Base-by-base conservation (phyloP, 2,797 vertebrate species). In the Echiichthys vipera region DNA sequence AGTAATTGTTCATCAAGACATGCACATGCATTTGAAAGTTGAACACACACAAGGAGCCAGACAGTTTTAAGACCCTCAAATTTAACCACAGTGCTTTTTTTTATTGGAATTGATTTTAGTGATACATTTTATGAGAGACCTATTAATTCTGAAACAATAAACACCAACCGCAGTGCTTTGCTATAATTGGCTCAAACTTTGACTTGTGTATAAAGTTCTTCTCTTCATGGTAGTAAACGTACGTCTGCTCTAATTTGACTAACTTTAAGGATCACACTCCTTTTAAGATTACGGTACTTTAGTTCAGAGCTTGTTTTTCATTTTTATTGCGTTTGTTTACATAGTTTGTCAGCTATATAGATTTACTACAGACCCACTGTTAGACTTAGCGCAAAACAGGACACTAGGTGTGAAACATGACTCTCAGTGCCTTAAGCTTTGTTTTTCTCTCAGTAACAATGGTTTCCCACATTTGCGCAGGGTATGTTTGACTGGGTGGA, bases 401-500 rank as follows among this genome's bases (percentile, higher is more conserved):
- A 80, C 46, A 63, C 51, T 58, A 25, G 39, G 47, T 71, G 69
- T 78, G 84, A 84, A 93, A 91, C 57, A 10, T 24, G 79, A 91
- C 72, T 65, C 82, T 20, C n/a, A 70, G 51, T 72, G 29, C 56
- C 25, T 69, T 27, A 45, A 55, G 51, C 66, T 56, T 86, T 89
- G 74, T 84, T 71, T n/a, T 85, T 84, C 73, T 77, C 22, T 22
- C n/a, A 13, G 6, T 88, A 81, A 92, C 87, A 89, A 84, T 87
- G 55, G 75, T 70, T 65, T 50, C 53, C 63, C 58, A 43, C 54
- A 39, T 73, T 65, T 86, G 76, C 92, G 30, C 93, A 99, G 98
- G 96, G 97, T 65, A 91, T 99, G 92, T 99, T 99, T 87, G 98
- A 99, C 93, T 99, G 97, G 96, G 96, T 99, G 71, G 98, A 99